A percentile compares a stretch with the other conserved stretches of the same genome.
These are phyloP conservation scores for Eurystomus glaucurus DNA, from an alignment of 2,797 vertebrate genomes.

Conservation along the genomic window DNA sequence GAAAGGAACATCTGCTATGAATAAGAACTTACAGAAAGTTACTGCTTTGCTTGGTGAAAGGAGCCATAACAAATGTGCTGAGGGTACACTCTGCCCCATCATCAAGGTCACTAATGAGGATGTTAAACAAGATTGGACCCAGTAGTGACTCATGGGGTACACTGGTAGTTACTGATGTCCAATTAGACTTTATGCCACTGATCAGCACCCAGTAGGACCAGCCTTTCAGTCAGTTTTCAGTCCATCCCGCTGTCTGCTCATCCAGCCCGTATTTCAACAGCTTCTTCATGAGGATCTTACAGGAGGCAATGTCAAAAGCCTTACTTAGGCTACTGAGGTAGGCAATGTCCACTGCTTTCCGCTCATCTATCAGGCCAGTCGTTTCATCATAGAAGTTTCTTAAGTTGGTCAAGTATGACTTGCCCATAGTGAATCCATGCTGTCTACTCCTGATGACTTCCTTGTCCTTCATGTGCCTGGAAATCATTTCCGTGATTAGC, in stretches of 20 bases:
- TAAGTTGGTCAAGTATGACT: neutral
- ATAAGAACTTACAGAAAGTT: too few species aligned
- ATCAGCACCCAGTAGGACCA: neutral
- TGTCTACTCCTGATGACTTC: neutral
- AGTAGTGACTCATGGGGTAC: neutral
- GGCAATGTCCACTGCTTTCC: neutral
- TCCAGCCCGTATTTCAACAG: neutral
- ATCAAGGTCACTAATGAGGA: neutral
- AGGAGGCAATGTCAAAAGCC: neutral
- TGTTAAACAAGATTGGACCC: rapidly evolving
- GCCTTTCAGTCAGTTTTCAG: neutral
- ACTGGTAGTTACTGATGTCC: neutral
- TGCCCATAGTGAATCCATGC: neutral
- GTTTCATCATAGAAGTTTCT: neutral
- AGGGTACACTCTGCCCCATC: neutral
- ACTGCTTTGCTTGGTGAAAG: too few species aligned
- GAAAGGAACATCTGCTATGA: neutral
- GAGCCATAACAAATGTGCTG: too few species aligned
- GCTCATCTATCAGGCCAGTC: neutral
- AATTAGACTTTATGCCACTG: neutral
- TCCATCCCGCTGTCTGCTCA: neutral
- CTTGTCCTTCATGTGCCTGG: neutral
- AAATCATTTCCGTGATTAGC: neutral
- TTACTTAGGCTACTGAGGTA: neutral
- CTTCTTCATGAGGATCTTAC: neutral